A percentile compares a stretch with the other conserved stretches of the same genome.
Evolutionary conservation across 2,797 vertebrate species (phyloP).

Genomic region (Lophius americanus): DNA sequence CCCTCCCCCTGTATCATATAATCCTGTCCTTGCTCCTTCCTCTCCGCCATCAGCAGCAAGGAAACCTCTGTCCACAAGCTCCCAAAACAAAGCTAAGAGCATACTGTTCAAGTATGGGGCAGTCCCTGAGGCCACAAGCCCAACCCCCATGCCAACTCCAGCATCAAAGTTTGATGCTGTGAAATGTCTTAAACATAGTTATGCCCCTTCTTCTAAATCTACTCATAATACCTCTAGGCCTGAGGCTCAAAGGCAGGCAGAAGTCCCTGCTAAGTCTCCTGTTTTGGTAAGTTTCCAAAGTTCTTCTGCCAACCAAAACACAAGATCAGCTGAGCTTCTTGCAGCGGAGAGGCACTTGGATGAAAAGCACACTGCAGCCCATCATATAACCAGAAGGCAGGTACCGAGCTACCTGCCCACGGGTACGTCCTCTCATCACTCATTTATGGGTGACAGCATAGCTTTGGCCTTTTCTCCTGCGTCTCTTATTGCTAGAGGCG

Average conservation of each 20-base stretch:
- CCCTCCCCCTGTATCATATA: constrained; percentile 93
- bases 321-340: constrained; percentile 76
- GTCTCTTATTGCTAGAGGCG: constrained; percentile 75
- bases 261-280: constrained; percentile 76
- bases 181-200: constrained; percentile 58
- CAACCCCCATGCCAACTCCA: constrained; percentile 65
- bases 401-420: constrained; percentile 46
- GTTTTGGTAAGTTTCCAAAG: constrained; percentile 78
- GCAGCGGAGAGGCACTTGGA: constrained; percentile 72
- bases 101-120: constrained; percentile 93
- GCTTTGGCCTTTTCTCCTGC: constrained; percentile 72
- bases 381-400: constrained; percentile 61
- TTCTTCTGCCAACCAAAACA: constrained; percentile 56
- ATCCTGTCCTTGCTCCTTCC: constrained; percentile 91
- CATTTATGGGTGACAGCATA: constrained; percentile 58
- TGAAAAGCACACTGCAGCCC: constrained; percentile 70
- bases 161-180: constrained; percentile 62
- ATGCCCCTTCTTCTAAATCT: constrained; percentile 53
- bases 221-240: constrained; percentile 45
- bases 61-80: constrained; percentile 77
- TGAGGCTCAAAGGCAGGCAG: constrained; percentile 57
- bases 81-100: constrained; percentile 73
- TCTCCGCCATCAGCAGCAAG: constrained; percentile 88
- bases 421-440: constrained; percentile 64
- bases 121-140: constrained; percentile 77